A percentile compares a stretch with the other conserved stretches of the same genome.
Conservation (phyloP, 1,140 invertebrate genomes). For the Brachionus sp. region DNA sequence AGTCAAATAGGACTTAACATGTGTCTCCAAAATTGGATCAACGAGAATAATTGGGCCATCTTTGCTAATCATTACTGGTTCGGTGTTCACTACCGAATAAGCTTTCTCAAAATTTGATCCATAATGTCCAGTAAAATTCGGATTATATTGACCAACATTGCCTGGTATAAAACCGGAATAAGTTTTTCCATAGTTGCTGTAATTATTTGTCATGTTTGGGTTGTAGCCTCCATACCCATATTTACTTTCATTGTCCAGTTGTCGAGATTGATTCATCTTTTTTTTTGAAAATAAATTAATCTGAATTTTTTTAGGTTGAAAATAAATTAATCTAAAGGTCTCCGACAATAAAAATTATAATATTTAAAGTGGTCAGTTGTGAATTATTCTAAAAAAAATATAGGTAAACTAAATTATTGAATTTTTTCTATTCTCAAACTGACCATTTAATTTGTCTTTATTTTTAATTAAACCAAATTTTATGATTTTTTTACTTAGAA, state of each 20-base stretch:
- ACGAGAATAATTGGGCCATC: slow-evolving; percentile 24
- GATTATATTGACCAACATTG: slow-evolving; percentile 21
- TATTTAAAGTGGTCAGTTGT: slow-evolving; percentile 7
- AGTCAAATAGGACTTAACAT: slow-evolving; percentile 41
- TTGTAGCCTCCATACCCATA: slow-evolving; percentile 24
- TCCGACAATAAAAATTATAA: not conserved
- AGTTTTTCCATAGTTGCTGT: slow-evolving; percentile 10
- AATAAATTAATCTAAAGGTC: not conserved
- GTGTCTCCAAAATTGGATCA: slow-evolving; percentile 8
- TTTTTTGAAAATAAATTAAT: not conserved
- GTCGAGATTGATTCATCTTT: slow-evolving; percentile 36
- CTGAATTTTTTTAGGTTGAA: slow-evolving; percentile 10
- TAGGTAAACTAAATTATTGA: slow-evolving; percentile 6
- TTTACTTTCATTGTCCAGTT: not conserved
- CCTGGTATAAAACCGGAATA: not conserved
- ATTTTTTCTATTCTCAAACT: not conserved
- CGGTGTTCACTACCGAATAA: slow-evolving; percentile 29
- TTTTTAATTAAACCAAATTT: not conserved
- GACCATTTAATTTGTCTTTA: not conserved
- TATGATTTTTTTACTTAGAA: not conserved
- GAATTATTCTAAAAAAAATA: not conserved
- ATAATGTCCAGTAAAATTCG: slow-evolving; percentile 13
- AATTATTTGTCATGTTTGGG: not conserved
- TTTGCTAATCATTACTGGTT: not conserved
- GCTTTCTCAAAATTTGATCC: slow-evolving; percentile 30